phyloP scores from a whole-genome alignment of 2,113 vertebrate species.

The Casuarius casuarius region DNA sequence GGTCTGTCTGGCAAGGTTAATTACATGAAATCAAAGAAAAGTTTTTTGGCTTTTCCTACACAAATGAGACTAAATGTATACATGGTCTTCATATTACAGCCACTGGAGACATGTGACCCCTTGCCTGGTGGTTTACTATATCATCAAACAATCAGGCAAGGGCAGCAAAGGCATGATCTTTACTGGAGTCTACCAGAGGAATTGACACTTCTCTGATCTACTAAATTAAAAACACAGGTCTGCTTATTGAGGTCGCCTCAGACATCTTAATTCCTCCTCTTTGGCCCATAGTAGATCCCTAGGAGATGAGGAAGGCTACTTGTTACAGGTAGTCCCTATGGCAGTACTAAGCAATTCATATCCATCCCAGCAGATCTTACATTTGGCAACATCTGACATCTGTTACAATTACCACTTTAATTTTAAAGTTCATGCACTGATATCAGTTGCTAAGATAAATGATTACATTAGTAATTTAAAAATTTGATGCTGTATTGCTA shows the following conservation, averaged over 20 bases:
- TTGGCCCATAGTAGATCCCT: background rate
- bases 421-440: background rate
- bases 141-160: background rate
- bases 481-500: background rate
- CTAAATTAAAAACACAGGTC: background rate
- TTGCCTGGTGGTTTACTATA: background rate
- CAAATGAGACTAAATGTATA: background rate
- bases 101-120: background rate
- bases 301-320: background rate
- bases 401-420: background rate
- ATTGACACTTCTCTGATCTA: background rate
- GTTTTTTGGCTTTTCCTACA: background rate
- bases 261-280: background rate
- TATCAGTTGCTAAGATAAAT: background rate
- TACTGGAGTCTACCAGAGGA: background rate
- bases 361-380: background rate
- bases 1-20: slow-evolving; percentile 39
- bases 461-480: background rate
- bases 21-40: slow-evolving; percentile 21
- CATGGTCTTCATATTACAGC: background rate
- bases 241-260: background rate
- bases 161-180: background rate
- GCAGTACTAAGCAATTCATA: background rate
- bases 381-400: background rate
- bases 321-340: accelerated